Conservation (phyloP, 2,888 invertebrate species). For the Plemyria rubiginata region DNA sequence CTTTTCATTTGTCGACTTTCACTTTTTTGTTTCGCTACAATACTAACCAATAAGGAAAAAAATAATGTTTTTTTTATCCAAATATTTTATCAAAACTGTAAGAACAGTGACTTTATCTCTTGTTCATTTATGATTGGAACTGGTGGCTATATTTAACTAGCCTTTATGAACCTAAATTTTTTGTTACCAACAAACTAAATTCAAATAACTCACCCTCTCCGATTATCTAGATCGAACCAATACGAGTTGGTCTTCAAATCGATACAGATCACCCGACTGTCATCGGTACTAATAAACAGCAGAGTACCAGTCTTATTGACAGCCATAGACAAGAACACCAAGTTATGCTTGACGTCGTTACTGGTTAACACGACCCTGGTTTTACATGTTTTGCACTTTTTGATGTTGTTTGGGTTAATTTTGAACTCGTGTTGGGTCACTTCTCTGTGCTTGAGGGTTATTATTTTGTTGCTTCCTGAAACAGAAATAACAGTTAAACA, state of each 20-base stretch:
- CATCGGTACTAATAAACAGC: conserved; percentile 75
- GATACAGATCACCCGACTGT: conserved; percentile 71
- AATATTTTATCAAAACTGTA: too few species aligned
- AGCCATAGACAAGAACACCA: conserved; percentile 66
- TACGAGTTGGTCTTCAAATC: conserved; percentile 69
- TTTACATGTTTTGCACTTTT: conserved; percentile 54
- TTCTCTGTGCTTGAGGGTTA: conserved; percentile 68
- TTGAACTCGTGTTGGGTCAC: conserved; percentile 66
- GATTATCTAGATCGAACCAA: conserved; percentile 73
- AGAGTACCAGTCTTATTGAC: conserved; percentile 73
- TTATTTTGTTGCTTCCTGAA: conserved; percentile 71
- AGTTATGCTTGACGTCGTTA: conserved; percentile 61
- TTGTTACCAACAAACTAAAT: background rate
- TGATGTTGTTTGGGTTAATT: conserved; percentile 50
- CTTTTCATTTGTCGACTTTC: too few species aligned
- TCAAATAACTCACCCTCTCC: conserved; percentile 68
- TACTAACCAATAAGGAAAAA: too few species aligned
- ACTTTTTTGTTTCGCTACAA: too few species aligned
- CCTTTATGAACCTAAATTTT: too few species aligned
- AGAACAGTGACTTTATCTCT: too few species aligned
- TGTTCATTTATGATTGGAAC: too few species aligned
- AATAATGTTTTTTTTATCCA: too few species aligned
- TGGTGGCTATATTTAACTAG: too few species aligned
- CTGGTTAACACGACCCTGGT: conserved; percentile 59
- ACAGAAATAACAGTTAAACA: background rate